These are phyloP conservation scores for Gymnoscopelus braueri DNA, from an alignment of 2,797 vertebrate species.

Conservation along the genomic window DNA sequence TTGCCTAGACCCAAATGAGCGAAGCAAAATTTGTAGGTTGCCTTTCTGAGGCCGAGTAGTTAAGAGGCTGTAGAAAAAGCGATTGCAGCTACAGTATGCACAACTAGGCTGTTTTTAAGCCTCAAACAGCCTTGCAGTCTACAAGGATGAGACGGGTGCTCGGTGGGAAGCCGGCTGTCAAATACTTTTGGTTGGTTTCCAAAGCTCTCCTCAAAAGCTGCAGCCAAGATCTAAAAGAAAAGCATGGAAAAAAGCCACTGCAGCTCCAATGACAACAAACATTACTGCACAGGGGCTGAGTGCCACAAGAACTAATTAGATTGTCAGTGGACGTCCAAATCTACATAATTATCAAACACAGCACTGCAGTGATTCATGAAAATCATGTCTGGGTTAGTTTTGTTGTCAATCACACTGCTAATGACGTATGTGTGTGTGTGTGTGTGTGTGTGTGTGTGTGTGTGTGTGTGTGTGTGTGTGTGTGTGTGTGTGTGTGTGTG, in stretches of 20 bases:
- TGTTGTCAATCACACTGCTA: conserved; percentile 12
- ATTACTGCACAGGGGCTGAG: conserved; percentile 15
- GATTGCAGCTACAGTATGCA: background rate
- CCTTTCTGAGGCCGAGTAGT: too few relatives aligned
- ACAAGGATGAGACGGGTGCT: background rate
- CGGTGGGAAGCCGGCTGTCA: background rate
- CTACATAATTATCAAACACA: conserved; percentile 38
- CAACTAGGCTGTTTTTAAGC: background rate
- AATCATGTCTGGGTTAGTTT: conserved; percentile 43
- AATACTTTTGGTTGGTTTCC: background rate
- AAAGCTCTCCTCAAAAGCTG: background rate
- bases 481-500: background rate
- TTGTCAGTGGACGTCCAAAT: conserved; percentile 32
- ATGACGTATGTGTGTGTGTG: conserved; percentile 7
- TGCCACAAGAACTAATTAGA: conserved; percentile 39
- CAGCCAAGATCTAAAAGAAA: conserved; percentile 4
- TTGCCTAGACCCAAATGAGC: too few relatives aligned
- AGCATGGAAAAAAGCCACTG: conserved; percentile 8
- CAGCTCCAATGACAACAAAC: conserved; percentile 1
- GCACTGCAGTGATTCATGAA: conserved; percentile 45
- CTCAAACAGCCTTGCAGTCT: background rate
- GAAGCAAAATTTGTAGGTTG: too few relatives aligned
- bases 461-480: conserved; percentile 2
- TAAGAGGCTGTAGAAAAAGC: too few relatives aligned
- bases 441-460: background rate